Conservation (phyloP, 2,113 vertebrate genomes). For the Hymenochirus boettgeri region DNA sequence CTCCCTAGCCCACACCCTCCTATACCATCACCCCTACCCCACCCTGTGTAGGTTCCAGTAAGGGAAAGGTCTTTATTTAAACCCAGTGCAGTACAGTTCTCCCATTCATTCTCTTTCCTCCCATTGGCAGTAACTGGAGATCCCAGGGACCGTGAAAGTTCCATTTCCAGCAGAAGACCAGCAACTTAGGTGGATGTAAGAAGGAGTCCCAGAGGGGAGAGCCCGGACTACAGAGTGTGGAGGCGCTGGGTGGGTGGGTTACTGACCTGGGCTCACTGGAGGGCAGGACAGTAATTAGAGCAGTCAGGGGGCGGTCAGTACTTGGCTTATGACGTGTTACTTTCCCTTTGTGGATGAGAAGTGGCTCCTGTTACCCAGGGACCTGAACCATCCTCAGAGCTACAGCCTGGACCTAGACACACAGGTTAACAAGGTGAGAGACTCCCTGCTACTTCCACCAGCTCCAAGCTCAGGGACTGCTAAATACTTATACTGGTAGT, state of each 20-base stretch:
- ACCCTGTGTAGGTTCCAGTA: constrained; percentile 46
- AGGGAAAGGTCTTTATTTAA: constrained; percentile 23
- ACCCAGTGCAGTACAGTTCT: constrained; percentile 2
- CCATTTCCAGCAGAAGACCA: background rate
- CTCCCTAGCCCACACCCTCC: too few species aligned
- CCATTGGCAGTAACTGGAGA: background rate
- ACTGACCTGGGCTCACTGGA: constrained; percentile 57
- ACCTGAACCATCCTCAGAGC: constrained; percentile 64
- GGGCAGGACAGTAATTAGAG: constrained; percentile 65
- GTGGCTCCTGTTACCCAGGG: constrained; percentile 59
- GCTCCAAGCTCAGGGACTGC: background rate
- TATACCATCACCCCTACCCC: constrained; percentile 42
- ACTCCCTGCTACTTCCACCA: constrained; percentile 1
- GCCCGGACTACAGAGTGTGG: constrained; percentile 6
- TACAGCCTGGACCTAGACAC: constrained; percentile 50
- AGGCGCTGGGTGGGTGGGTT: constrained; percentile 10
- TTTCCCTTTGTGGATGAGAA: constrained; percentile 66
- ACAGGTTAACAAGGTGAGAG: constrained; percentile 64
- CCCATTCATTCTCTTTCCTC: background rate
- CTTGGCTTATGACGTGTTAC: constrained; percentile 67
- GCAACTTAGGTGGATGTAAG: background rate
- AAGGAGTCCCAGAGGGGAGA: constrained; percentile 7
- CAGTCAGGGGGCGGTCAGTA: constrained; percentile 63
- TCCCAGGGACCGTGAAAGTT: background rate
- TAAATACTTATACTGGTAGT: too few species aligned